Evolutionary conservation across 2,888 invertebrate species (phyloP), one percentile per base, ranked within the genome.

Genomic region (Brachycybe producta): DNA sequence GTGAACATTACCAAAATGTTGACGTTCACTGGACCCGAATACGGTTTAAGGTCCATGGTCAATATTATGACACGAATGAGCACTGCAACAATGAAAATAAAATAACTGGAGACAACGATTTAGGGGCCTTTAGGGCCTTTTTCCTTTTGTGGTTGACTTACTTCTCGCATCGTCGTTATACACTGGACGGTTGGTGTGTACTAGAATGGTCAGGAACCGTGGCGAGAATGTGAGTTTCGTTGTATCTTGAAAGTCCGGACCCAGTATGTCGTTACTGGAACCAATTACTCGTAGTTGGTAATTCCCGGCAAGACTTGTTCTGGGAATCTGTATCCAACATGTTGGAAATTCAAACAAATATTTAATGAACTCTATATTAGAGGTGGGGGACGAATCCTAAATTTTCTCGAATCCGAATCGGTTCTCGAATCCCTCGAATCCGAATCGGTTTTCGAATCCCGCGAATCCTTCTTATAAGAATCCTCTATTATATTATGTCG

Each of bases 21-120:
- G 1, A 94, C 84, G 65, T 94, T 91, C 47, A 95, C 78, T 15
- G 91, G 84, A 64, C 84, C 84, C 57, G 86, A 83, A 65, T 86
- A 90, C 0, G 92, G 85, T 66, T 84, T 85, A 56, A 95, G 69
- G 62, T 91, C 88, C 0, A 90, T 90, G 62, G 85, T 84, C 61
- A 95, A 87, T 0, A 94, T 92, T 57, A 95, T 84, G 4, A 86
- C 80, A 36, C 95, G 78, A 67, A 95, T 91, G 49, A 80, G 76
- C 1, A 91, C 85, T 75, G 74, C 21, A 73, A 69, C 61, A 47
- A 30, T 32, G 13, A 34, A 19, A 26, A 15, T 24, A 27, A 35
- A 23, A 19, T 34, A 26, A 42, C 11, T 1, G 17, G 21, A 17
- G 38, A 51, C 15, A 49, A 26, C 5, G 2, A 3, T 15, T 15